A percentile compares a stretch with the other conserved stretches of the same genome.
Conservation (phyloP, 2,797 vertebrate species). For the Yasuhikotakia modesta region DNA sequence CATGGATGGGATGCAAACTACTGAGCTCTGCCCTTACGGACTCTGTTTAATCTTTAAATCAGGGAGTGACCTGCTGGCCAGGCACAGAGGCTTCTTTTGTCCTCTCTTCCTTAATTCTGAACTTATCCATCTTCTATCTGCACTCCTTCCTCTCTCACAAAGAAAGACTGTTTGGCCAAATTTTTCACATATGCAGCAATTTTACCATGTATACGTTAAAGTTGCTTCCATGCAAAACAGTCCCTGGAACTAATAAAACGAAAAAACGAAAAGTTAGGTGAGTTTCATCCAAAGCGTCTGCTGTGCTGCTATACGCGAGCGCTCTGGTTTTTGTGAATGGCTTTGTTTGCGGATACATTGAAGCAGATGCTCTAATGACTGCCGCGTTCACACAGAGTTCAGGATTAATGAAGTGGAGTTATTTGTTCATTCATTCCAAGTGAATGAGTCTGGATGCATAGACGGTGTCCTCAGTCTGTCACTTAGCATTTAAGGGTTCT, state of each 20-base stretch:
- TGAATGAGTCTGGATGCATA: conserved; percentile 46
- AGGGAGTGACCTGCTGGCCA: conserved; percentile 9
- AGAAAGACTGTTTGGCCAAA: background rate
- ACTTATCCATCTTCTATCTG: background rate
- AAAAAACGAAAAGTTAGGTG: background rate
- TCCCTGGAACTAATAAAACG: conserved; percentile 2
- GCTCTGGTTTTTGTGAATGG: conserved; percentile 38
- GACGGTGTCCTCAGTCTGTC: conserved; percentile 45
- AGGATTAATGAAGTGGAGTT: conserved; percentile 58
- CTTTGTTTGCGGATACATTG: conserved; percentile 49
- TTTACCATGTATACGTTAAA: conserved; percentile 6
- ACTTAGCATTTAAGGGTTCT: conserved; percentile 42
- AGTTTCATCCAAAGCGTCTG: background rate
- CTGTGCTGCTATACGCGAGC: background rate
- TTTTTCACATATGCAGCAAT: background rate
- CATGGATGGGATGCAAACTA: conserved; percentile 30
- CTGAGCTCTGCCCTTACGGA: conserved; percentile 9
- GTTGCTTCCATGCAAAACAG: conserved; percentile 1
- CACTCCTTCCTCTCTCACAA: background rate
- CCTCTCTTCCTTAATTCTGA: background rate
- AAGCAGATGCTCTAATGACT: conserved; percentile 58
- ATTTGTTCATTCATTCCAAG: conserved; percentile 57
- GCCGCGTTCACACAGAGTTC: conserved; percentile 53
- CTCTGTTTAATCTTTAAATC: conserved; percentile 30
- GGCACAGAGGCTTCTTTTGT: conserved; percentile 9